Base-by-base conservation (phyloP, 2,113 vertebrate genomes). In the Anser brachyrhynchus region DNA sequence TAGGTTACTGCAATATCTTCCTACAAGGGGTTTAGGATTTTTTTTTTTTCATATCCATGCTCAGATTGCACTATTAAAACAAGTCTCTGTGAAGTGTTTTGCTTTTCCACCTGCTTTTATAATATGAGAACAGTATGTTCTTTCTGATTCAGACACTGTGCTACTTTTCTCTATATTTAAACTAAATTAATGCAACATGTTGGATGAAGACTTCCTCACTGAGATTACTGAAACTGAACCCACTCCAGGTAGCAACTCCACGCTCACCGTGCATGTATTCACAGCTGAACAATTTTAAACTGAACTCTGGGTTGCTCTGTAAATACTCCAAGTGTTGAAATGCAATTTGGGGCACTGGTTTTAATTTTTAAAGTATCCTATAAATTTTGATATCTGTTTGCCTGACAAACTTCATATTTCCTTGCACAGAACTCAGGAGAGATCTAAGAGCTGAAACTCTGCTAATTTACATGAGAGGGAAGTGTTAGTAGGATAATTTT, bases 281-380 rank as follows among this genome's bases (percentile, higher is more conserved):
- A 33, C 10, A 31, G 16, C 0, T 0, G 13, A 70, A 71, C 43
- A 75, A 7, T 74, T 74, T 66, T 69, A 67, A 82, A 74, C 31
- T 23, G 69, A 83, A 65, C 37, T 72, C 64, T 46, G 26, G 6
- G 10, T 58, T 72, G 25, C 11, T 85, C 52, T 71, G 31, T 49
- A 81, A 74, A 69, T 46, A 46, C 33, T 49, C 0, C 9, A 52
- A 84, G 9, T 19, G 22, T 35, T 80, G 59, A 83, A 83, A 41
- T 1, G 5, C 46, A 95, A 95, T 88, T 83, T 77, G 46, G 54
- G n/a, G 37, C 62, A 59, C 3, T 89, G 41, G 11, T 37, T 92
- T 95, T 89, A 90, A 95, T 86, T 86, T 95, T 93, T 91, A 91
- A 96, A 89, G 29, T 43, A 83, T 6, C 37, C 71, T 76, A 84